Evolutionary conservation across 1,140 invertebrate genomes (phyloP).

Genomic region (Samia ricini): DNA sequence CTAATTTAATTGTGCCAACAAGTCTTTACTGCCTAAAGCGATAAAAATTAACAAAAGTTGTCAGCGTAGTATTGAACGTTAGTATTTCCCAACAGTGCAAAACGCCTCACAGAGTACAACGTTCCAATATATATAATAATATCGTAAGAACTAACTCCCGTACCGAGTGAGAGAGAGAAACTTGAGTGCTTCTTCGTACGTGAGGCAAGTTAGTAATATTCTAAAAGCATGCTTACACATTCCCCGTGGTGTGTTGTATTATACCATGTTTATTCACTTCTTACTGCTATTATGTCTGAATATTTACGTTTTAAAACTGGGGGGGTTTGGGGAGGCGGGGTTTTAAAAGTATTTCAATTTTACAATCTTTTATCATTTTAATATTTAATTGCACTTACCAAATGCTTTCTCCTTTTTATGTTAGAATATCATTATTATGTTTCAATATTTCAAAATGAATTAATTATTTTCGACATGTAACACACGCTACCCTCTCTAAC

Average conservation of each 20-base stretch:
- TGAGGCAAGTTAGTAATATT: slow-evolving; percentile 39
- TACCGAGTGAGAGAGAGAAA: not conserved
- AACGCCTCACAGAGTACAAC: not conserved
- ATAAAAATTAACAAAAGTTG: not conserved
- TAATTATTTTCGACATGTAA: too few species aligned
- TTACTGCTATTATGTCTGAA: not conserved
- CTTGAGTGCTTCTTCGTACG: slow-evolving; percentile 26
- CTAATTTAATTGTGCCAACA: too few species aligned
- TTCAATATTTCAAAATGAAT: too few species aligned
- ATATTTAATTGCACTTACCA: too few species aligned
- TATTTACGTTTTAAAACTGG: not conserved
- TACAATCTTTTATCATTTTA: too few species aligned
- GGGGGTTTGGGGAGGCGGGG: not conserved
- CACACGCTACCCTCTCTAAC: too few species aligned
- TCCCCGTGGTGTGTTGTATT: slow-evolving; percentile 20
- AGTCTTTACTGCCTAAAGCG: too few species aligned
- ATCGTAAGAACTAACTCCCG: not conserved
- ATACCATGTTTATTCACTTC: slow-evolving; percentile 15
- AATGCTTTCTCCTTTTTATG: too few species aligned
- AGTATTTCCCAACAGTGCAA: not conserved
- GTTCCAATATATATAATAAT: not conserved
- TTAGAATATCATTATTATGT: too few species aligned
- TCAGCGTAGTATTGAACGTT: not conserved
- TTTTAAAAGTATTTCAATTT: too few species aligned
- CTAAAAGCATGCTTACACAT: slow-evolving; percentile 41